Evolutionary conservation across 2,113 vertebrate genomes (phyloP).

Genomic region (Tragelaphus strepsiceros): DNA sequence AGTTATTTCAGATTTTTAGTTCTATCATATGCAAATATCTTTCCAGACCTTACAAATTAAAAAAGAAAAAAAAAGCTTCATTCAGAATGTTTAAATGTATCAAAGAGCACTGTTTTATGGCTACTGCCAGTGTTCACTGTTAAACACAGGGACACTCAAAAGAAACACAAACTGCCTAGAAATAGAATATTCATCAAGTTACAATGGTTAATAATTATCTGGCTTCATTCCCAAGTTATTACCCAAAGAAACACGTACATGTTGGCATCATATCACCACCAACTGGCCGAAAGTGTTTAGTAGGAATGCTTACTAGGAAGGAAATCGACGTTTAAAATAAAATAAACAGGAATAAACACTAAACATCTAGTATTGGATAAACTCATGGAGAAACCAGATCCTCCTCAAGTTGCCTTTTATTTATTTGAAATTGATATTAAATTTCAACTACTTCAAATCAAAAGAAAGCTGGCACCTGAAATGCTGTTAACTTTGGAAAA

Average conservation of each 20-base stretch:
- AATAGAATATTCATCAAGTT: slow-evolving; percentile 42
- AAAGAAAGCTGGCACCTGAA: not conserved
- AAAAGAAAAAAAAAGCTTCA: slow-evolving; percentile 9
- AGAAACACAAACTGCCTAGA: slow-evolving; percentile 15
- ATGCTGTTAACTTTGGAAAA: not conserved
- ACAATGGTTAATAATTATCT: slow-evolving; percentile 43
- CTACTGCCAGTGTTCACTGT: slow-evolving; percentile 28
- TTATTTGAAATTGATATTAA: not conserved
- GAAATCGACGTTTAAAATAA: slow-evolving; percentile 34
- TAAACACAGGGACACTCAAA: not conserved
- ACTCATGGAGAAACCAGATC: not conserved
- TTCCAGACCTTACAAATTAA: slow-evolving; percentile 20
- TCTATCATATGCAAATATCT: slow-evolving; percentile 67
- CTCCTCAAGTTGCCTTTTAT: not conserved
- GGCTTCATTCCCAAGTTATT: slow-evolving; percentile 14
- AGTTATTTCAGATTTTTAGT: slow-evolving; percentile 75
- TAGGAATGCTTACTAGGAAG: not conserved
- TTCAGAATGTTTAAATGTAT: slow-evolving; percentile 74
- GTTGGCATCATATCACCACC: slow-evolving; percentile 1
- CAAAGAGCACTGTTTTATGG: slow-evolving; percentile 75
- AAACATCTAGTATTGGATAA: slow-evolving; percentile 12
- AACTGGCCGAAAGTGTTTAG: slow-evolving; percentile 1
- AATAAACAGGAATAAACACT: slow-evolving; percentile 29
- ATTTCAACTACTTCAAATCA: not conserved
- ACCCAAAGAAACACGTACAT: not conserved